Evolutionary conservation across 1,140 invertebrate species (phyloP), one percentile per base, ranked within the genome.

Genomic region (Papilio aristodemus): DNA sequence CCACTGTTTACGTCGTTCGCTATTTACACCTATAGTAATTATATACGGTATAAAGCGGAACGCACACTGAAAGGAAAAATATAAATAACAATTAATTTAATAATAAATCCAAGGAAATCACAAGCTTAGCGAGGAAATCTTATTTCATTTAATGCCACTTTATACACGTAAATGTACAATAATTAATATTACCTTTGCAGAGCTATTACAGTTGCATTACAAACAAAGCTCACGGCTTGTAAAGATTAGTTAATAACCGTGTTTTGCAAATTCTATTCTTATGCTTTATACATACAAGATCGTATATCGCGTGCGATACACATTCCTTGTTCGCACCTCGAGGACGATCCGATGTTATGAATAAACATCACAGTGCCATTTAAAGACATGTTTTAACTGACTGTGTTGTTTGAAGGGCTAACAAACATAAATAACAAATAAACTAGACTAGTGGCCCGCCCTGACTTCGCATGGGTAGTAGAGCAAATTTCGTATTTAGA

Each of bases 351-450:
- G 13, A 59, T 36, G 9, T 63, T 41, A 63, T 63, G 38, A 63
- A 63, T 63, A 63, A 63, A 63, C 38, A 63, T 41, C 19, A n/a
- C 10, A 32, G 17, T 63, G 60, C 41, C 60, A 63, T 59, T 59
- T 63, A 63, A 62, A 62, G 60, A 38, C 17, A 13, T 43, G 19
- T 9, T 38, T 17, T 63, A 43, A 63, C 38, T 38, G 60, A 63
- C 11, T 41, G 60, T 38, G 7, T 39, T 62, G 59, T 32, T 32
- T 32, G n/a, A n/a, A n/a, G n/a, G n/a, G n/a, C n/a, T n/a, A n/a
- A n/a, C n/a, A n/a, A n/a, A n/a, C n/a, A n/a, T n/a, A n/a, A n/a
- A n/a, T n/a, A n/a, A n/a, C n/a, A n/a, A n/a, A n/a, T n/a, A n/a
- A n/a, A n/a, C n/a, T n/a, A n/a, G n/a, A n/a, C n/a, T n/a, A n/a